These are phyloP conservation scores for Pseudopleuronectes americanus DNA, from an alignment of 2,797 vertebrate species.

Conservation along the genomic window DNA sequence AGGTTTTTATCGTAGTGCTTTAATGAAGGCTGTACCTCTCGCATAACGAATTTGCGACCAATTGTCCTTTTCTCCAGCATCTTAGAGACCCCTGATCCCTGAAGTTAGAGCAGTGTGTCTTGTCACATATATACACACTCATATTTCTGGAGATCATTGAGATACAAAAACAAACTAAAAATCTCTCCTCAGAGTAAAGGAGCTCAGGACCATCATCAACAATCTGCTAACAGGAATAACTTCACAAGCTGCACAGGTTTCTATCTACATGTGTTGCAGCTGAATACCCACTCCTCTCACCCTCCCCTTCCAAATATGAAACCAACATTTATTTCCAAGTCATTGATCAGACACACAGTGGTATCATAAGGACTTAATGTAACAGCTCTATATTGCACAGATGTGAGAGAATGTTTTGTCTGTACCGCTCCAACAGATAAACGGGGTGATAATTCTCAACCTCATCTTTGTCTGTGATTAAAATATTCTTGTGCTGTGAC, in stretches of 20 bases:
- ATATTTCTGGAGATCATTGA: background rate
- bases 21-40: too few species aligned
- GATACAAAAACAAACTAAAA: slow-evolving; percentile 1
- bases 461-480: slow-evolving; percentile 39
- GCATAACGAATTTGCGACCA: background rate
- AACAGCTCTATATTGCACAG: background rate
- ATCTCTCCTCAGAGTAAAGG: slow-evolving; percentile 10
- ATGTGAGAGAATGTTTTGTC: slow-evolving; percentile 2
- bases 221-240: slow-evolving; percentile 12
- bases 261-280: background rate
- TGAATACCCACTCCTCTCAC: too few species aligned
- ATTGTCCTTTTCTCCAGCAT: background rate
- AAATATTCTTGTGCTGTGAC: slow-evolving; percentile 31
- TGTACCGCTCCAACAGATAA: slow-evolving; percentile 23
- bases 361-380: background rate
- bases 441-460: slow-evolving; percentile 20
- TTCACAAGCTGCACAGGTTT: background rate
- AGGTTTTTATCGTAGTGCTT: background rate
- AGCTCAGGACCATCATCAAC: slow-evolving; percentile 1
- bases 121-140: slow-evolving; percentile 3
- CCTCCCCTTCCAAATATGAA: too few species aligned
- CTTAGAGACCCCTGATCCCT: background rate
- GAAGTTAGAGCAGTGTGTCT: slow-evolving; percentile 1
- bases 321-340: slow-evolving; percentile 4
- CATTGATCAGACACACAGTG: background rate